phyloP scores from a whole-genome alignment of 1,140 invertebrate species.

The Lepidotrigona ventralis region DNA sequence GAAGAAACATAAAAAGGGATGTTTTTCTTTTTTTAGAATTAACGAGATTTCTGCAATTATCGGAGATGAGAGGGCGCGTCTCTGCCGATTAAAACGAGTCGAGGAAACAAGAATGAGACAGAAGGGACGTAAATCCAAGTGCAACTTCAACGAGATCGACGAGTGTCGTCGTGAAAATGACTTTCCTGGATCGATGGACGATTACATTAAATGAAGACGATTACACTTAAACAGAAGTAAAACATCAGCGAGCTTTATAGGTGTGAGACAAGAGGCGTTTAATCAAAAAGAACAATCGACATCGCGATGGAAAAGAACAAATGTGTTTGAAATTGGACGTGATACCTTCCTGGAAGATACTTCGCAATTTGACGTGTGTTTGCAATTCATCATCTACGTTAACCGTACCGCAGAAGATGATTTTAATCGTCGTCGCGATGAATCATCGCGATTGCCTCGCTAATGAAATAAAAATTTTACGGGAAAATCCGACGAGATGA shows the following conservation, averaged over 20 bases:
- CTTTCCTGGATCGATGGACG: neutral
- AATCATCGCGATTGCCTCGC: neutral
- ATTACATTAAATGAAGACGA: neutral
- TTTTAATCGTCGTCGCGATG: neutral
- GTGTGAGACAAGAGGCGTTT: neutral
- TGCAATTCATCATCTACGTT: neutral
- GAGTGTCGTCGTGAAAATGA: neutral
- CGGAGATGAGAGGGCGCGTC: too few species aligned
- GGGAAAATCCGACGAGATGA: neutral
- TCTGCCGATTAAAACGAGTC: constrained; percentile 9
- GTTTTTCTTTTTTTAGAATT: neutral
- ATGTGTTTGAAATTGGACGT: neutral
- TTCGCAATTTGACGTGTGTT: neutral
- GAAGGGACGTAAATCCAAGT: neutral
- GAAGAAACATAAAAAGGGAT: neutral
- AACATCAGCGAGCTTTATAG: neutral
- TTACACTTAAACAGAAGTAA: neutral
- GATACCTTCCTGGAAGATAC: neutral
- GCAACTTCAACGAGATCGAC: constrained; percentile 1
- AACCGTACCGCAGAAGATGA: too few species aligned
- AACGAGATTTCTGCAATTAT: constrained; percentile 15
- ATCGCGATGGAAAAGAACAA: neutral
- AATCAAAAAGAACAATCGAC: neutral
- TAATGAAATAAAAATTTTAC: neutral
- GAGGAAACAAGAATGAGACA: neutral